Percentiles rank a stretch among this genome's conserved stretches.
phyloP scores from a whole-genome alignment of 2,113 vertebrate species.

The Ranitomeya variabilis region DNA sequence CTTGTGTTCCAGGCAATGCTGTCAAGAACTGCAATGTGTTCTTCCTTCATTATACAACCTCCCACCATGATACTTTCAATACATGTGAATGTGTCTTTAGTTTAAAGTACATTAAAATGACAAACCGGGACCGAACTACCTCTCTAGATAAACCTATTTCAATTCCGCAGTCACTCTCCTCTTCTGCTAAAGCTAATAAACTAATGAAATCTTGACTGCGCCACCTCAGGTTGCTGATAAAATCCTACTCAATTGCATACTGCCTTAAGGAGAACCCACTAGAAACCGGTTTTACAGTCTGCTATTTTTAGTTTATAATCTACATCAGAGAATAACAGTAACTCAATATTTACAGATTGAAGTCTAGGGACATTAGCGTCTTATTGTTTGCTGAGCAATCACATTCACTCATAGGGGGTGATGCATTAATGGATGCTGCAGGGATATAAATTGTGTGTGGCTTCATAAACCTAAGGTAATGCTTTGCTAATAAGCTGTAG shows the following conservation, averaged over 20 bases:
- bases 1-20: too few species aligned
- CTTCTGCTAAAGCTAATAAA: not conserved
- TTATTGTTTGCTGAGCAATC: slow-evolving; percentile 12
- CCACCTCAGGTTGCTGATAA: not conserved
- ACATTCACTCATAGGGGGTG: not conserved
- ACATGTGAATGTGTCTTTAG: too few species aligned
- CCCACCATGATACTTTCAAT: too few species aligned
- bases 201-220: not conserved
- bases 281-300: not conserved
- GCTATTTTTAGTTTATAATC: not conserved
- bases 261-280: not conserved
- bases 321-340: slow-evolving; percentile 9
- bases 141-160: too few species aligned
- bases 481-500: not conserved
- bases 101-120: too few species aligned
- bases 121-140: too few species aligned
- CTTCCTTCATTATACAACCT: too few species aligned
- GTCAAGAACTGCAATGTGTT: too few species aligned
- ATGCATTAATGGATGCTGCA: not conserved
- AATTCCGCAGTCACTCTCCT: not conserved
- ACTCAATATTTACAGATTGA: slow-evolving; percentile 16
- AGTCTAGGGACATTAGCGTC: not conserved
- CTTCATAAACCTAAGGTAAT: not conserved
- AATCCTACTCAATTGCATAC: not conserved
- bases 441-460: not conserved